Evolutionary conservation across 2,888 invertebrate genomes (phyloP).

Genomic region (Chloroclysta siterata): DNA sequence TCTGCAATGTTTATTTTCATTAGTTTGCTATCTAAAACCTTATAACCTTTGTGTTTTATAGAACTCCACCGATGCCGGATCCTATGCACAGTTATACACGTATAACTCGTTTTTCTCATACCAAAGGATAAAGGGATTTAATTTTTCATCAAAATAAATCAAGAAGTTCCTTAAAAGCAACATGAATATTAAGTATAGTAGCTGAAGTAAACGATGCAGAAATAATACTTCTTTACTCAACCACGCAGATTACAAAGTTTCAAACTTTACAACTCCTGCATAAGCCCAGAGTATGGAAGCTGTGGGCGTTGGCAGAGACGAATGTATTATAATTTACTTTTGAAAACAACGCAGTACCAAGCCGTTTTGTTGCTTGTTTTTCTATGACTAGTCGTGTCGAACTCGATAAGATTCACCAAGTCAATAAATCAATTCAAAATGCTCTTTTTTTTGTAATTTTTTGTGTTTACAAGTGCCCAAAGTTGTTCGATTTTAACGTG

Average conservation of each 20-base stretch:
- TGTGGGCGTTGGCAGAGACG: constrained; percentile 4
- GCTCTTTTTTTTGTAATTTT: too few species aligned
- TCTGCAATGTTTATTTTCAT: constrained; percentile 2
- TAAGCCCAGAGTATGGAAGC: constrained; percentile 5
- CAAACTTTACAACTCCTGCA: constrained; percentile 11
- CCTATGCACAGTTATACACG: too few species aligned
- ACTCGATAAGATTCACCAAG: too few species aligned
- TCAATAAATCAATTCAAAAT: too few species aligned
- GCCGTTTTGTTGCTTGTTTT: too few species aligned
- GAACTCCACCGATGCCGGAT: too few species aligned
- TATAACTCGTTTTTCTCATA: not conserved
- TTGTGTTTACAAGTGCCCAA: too few species aligned
- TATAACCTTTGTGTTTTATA: not conserved
- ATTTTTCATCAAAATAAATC: not conserved
- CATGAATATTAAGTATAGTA: not conserved
- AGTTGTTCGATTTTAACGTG: too few species aligned
- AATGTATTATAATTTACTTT: too few species aligned
- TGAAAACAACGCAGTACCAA: too few species aligned
- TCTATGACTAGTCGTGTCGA: too few species aligned
- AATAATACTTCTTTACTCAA: constrained; percentile 17
- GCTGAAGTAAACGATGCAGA: constrained; percentile 20
- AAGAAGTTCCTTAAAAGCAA: not conserved
- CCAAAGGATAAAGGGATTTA: not conserved
- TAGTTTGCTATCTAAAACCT: not conserved
- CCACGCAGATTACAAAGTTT: constrained; percentile 21